Evolutionary conservation across 2,113 vertebrate species (phyloP).

Genomic region (Plecotus auritus): DNA sequence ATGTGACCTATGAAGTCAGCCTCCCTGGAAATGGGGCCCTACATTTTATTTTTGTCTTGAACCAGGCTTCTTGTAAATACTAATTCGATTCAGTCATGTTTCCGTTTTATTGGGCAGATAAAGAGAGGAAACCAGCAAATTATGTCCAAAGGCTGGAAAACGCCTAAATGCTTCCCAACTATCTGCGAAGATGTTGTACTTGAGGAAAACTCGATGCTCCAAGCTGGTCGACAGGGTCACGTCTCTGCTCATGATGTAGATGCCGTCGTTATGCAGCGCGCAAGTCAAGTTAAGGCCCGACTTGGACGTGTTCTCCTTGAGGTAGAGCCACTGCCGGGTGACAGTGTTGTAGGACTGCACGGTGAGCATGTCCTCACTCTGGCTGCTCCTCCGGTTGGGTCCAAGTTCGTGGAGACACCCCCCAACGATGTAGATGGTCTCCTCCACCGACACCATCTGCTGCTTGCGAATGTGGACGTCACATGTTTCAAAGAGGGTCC

Average conservation of each 20-base stretch:
- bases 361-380: slow-evolving; percentile 89
- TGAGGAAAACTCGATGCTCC: slow-evolving; percentile 93
- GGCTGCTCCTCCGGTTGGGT: slow-evolving; percentile 79
- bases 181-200: slow-evolving; percentile 92
- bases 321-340: slow-evolving; percentile 90
- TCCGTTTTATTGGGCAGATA: slow-evolving; percentile 87
- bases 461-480: slow-evolving; percentile 93
- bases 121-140: slow-evolving; percentile 93
- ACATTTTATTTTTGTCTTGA: background rate
- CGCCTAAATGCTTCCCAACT: slow-evolving; percentile 91
- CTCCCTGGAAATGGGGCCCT: background rate
- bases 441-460: slow-evolving; percentile 97
- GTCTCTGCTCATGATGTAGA: slow-evolving; percentile 95
- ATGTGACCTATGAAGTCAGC: background rate
- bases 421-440: slow-evolving; percentile 95
- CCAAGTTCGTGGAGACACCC: slow-evolving; percentile 91
- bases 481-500: slow-evolving; percentile 89
- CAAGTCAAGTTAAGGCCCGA: slow-evolving; percentile 96
- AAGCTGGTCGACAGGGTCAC: slow-evolving; percentile 88
- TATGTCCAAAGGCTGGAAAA: slow-evolving; percentile 92
- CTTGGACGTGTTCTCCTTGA: slow-evolving; percentile 93
- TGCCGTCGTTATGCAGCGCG: slow-evolving; percentile 93
- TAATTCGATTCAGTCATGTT: slow-evolving; percentile 36
- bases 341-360: slow-evolving; percentile 92
- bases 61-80: background rate